Conservation (phyloP, 2,888 invertebrate genomes). For the Sceliomorpha sp. region DNA sequence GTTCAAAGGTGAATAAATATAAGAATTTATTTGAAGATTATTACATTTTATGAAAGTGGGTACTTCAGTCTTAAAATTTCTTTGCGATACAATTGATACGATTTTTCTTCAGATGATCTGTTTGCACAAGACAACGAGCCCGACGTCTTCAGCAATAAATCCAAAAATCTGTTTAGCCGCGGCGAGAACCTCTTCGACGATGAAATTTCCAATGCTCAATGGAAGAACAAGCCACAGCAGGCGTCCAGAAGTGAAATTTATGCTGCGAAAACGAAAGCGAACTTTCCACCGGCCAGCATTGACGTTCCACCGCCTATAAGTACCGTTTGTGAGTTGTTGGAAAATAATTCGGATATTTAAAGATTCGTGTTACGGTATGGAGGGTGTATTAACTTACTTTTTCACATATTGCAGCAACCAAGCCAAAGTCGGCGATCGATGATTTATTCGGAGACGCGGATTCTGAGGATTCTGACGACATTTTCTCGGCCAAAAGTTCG, state of each 20-base stretch:
- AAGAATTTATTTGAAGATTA: neutral
- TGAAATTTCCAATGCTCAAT: slow-evolving; percentile 62
- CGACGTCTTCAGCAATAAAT: slow-evolving; percentile 62
- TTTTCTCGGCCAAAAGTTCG: slow-evolving; percentile 70
- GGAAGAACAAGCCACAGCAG: slow-evolving; percentile 62
- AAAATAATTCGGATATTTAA: too few relatives aligned
- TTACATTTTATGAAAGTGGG: slow-evolving; percentile 6
- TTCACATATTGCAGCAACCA: too few relatives aligned
- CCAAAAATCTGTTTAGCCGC: slow-evolving; percentile 65
- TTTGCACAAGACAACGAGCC: slow-evolving; percentile 67
- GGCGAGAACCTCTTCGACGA: slow-evolving; percentile 67
- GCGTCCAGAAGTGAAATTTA: slow-evolving; percentile 33
- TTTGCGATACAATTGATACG: too few relatives aligned
- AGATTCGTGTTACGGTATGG: too few relatives aligned
- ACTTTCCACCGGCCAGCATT: slow-evolving; percentile 74
- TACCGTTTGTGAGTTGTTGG: slow-evolving; percentile 69
- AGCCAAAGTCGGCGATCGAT: slow-evolving; percentile 76
- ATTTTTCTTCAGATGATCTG: slow-evolving; percentile 74
- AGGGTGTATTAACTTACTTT: too few relatives aligned
- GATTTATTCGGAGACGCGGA: slow-evolving; percentile 77
- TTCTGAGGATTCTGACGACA: slow-evolving; percentile 76
- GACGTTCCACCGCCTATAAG: slow-evolving; percentile 77
- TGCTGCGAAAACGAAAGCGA: slow-evolving; percentile 62
- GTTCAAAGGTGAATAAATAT: slow-evolving; percentile 64
- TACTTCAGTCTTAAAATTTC: too few relatives aligned